Percentiles rank a stretch among this genome's conserved stretches.
phyloP scores from a whole-genome alignment of 2,113 vertebrate genomes.

The Lipophrys pholis region DNA sequence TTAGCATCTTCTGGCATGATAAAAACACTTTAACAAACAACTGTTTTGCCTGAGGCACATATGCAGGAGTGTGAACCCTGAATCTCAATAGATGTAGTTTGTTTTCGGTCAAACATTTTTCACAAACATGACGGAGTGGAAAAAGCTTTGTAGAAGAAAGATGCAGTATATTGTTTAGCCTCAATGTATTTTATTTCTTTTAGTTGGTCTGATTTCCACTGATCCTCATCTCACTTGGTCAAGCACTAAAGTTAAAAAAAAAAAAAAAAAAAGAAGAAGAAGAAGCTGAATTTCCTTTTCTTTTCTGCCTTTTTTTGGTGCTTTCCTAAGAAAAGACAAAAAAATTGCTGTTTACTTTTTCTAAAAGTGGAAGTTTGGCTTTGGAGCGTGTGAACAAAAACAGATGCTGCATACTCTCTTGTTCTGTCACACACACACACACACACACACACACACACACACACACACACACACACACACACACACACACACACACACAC shows the following conservation, averaged over 20 bases:
- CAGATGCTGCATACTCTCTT: slow-evolving; percentile 70
- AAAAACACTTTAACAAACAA: slow-evolving; percentile 28
- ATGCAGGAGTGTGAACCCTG: background rate
- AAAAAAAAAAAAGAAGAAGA: too few relatives aligned
- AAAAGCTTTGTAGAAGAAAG: background rate
- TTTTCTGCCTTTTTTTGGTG: background rate
- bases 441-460: too few relatives aligned
- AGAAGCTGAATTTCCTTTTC: slow-evolving; percentile 19
- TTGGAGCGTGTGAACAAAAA: slow-evolving; percentile 78
- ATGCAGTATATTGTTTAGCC: background rate
- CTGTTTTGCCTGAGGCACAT: slow-evolving; percentile 21
- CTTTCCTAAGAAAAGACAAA: slow-evolving; percentile 37
- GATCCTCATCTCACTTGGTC: slow-evolving; percentile 7
- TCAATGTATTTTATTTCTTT: background rate
- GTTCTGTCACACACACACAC: slow-evolving; percentile 25
- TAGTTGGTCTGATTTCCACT: background rate
- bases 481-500: slow-evolving; percentile 57
- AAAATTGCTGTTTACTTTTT: slow-evolving; percentile 72
- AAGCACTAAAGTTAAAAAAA: slow-evolving; percentile 8
- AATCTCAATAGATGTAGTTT: slow-evolving; percentile 16
- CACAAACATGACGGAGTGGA: background rate
- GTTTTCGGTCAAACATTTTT: background rate
- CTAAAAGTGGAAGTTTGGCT: slow-evolving; percentile 76
- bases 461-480: too few relatives aligned
- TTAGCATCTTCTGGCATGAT: slow-evolving; percentile 50